phyloP scores from a whole-genome alignment of 2,888 invertebrate species.

The Bimastos eiseni region DNA sequence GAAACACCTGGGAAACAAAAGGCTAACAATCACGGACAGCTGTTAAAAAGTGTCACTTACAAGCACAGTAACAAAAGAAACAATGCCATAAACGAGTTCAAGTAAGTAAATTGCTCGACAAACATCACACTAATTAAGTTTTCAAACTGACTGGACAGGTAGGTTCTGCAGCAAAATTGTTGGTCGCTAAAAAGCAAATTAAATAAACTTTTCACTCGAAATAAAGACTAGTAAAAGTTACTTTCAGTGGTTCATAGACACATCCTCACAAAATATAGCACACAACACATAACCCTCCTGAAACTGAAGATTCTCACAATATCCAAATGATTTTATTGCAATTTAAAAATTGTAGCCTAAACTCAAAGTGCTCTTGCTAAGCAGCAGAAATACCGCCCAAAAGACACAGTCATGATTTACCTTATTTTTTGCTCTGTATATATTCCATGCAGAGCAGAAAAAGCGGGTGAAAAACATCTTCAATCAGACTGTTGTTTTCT shows the following conservation, averaged over 20 bases:
- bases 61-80: background rate
- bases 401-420: background rate
- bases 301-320: background rate
- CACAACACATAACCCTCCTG: background rate
- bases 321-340: background rate
- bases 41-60: background rate
- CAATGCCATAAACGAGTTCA: background rate
- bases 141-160: background rate
- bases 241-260: background rate
- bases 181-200: background rate
- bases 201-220: background rate
- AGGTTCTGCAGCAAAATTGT: conserved; percentile 6
- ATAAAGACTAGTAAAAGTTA: background rate
- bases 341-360: background rate
- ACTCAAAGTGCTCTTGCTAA: background rate
- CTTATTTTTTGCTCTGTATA: no score
- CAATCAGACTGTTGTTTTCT: background rate
- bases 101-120: background rate
- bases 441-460: background rate
- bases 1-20: background rate
- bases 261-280: conserved; percentile 4
- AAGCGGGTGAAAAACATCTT: background rate
- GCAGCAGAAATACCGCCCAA: background rate
- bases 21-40: background rate
- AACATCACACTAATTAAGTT: background rate